These are phyloP conservation scores for Cryptotermes secundus DNA, from an alignment of 1,140 invertebrate genomes.

Conservation along the genomic window DNA sequence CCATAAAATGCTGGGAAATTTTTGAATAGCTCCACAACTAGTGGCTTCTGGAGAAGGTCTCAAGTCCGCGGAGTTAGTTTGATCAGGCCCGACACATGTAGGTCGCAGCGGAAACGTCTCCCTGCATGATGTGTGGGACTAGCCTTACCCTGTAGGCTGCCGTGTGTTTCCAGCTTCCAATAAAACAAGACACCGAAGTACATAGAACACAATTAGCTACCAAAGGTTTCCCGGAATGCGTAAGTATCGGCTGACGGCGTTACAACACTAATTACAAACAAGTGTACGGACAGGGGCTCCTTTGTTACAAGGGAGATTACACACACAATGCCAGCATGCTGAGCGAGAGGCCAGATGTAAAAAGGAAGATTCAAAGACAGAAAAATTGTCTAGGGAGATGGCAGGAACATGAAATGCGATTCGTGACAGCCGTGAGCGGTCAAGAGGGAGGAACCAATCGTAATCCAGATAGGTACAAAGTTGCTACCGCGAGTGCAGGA, in stretches of 20 bases:
- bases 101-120: too few relatives aligned
- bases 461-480: background rate
- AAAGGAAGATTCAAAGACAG: background rate
- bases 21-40: too few relatives aligned
- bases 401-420: conserved; percentile 1
- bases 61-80: too few relatives aligned
- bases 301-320: background rate
- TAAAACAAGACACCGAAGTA: background rate
- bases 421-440: background rate
- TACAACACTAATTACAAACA: background rate
- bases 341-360: background rate
- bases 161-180: background rate
- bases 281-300: background rate
- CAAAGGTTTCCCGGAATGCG: background rate
- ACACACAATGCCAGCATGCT: background rate
- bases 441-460: background rate
- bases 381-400: background rate
- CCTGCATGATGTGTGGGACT: too few relatives aligned
- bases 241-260: background rate
- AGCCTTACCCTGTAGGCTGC: too few relatives aligned
- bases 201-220: background rate
- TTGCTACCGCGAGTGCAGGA: conserved; percentile 6
- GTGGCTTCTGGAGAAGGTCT: too few relatives aligned
- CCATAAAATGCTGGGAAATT: too few relatives aligned
- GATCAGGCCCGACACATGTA: too few relatives aligned